phyloP scores from a whole-genome alignment of 2,888 invertebrate genomes.

The Nemotelus nigrinus region DNA sequence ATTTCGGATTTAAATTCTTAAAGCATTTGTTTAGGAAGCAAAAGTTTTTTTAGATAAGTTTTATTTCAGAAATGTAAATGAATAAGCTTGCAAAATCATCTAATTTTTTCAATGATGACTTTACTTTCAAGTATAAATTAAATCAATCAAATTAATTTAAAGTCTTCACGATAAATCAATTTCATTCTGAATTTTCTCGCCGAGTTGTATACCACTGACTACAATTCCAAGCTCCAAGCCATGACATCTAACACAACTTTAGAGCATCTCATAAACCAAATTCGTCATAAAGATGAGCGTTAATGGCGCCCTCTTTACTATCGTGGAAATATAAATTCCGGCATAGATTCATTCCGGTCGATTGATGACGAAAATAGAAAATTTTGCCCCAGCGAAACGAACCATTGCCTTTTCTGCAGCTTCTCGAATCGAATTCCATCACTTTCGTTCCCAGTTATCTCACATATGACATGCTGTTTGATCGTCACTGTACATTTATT shows the following conservation, averaged over 20 bases:
- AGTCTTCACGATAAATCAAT: background rate
- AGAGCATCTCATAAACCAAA: slow-evolving; percentile 43
- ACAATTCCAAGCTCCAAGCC: background rate
- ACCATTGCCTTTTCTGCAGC: no score
- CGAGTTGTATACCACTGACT: background rate
- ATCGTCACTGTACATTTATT: background rate
- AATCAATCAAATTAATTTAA: no score
- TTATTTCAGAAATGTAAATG: no score
- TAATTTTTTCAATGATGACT: no score
- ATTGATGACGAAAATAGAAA: slow-evolving; percentile 46
- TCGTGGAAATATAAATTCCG: slow-evolving; percentile 19
- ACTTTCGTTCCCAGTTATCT: background rate
- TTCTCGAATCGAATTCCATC: background rate
- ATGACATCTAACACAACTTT: background rate
- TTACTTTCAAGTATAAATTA: no score
- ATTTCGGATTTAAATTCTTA: background rate
- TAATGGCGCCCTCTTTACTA: slow-evolving; percentile 44
- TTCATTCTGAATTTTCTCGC: background rate
- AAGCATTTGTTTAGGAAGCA: background rate
- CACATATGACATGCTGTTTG: no score
- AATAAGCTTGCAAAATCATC: no score
- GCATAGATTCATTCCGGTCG: slow-evolving; percentile 44
- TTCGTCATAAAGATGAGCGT: slow-evolving; percentile 45
- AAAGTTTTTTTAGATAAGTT: no score
- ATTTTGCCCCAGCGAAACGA: slow-evolving; percentile 31